phyloP scores from a whole-genome alignment of 2,797 vertebrate species.

The Diceros bicornis region DNA sequence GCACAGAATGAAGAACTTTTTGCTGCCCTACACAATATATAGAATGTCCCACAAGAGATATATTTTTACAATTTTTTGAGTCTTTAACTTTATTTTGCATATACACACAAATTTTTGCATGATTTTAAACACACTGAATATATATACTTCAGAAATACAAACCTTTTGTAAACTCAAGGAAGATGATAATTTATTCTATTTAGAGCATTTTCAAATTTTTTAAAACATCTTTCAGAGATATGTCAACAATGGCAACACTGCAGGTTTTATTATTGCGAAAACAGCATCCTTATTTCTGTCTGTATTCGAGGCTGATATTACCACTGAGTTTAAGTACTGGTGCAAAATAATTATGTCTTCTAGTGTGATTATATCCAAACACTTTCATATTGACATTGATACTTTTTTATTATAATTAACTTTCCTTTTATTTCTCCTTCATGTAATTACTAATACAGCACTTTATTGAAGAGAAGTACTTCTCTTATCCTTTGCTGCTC shows the following conservation, averaged over 20 bases:
- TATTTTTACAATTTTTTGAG: not conserved
- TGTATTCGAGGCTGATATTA: not conserved
- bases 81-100: not conserved
- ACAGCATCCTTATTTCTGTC: not conserved
- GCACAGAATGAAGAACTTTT: not conserved
- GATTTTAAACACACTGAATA: not conserved
- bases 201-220: not conserved
- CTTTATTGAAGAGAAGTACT: not conserved
- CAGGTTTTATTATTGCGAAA: not conserved
- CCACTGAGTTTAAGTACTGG: not conserved
- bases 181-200: not conserved
- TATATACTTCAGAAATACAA: not conserved
- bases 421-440: not conserved
- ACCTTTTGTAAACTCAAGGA: not conserved
- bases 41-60: not conserved
- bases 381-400: constrained; percentile 1
- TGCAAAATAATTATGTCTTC: not conserved
- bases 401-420: not conserved
- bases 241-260: not conserved
- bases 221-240: not conserved
- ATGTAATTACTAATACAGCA: not conserved
- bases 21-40: not conserved
- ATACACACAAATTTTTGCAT: not conserved
- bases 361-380: not conserved
- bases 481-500: not conserved